Evolutionary conservation across 2,797 vertebrate genomes (phyloP).

Genomic region (Trichosurus vulpecula): DNA sequence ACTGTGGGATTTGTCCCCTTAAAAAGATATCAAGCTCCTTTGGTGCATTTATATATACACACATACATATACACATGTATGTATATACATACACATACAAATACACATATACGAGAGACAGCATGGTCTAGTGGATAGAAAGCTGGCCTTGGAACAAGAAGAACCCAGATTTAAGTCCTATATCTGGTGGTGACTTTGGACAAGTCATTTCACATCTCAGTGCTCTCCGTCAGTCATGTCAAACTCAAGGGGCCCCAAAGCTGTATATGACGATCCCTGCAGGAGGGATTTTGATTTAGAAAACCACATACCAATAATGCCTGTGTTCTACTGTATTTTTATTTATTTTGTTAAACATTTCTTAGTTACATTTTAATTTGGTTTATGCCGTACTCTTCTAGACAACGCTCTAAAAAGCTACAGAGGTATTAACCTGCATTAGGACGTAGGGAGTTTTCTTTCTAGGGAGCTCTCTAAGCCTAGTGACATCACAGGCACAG

Average conservation of each 20-base stretch:
- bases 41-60: not conserved
- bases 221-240: not conserved
- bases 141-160: not conserved
- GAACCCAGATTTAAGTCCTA: not conserved
- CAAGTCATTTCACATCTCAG: not conserved
- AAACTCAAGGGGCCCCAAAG: not conserved
- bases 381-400: not conserved
- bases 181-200: not conserved
- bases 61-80: not conserved
- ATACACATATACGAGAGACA: not conserved
- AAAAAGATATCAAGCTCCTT: not conserved
- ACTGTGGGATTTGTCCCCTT: not conserved
- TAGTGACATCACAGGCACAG: not conserved
- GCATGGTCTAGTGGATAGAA: not conserved
- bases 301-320: not conserved
- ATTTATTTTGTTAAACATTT: not conserved
- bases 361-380: not conserved
- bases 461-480: not conserved
- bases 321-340: not conserved
- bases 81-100: not conserved
- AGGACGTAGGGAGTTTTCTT: not conserved
- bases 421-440: not conserved
- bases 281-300: not conserved
- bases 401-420: not conserved
- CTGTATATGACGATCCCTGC: not conserved